These are phyloP conservation scores for Sebastolobus alascanus DNA, from an alignment of 2,797 vertebrate genomes.

Conservation along the genomic window DNA sequence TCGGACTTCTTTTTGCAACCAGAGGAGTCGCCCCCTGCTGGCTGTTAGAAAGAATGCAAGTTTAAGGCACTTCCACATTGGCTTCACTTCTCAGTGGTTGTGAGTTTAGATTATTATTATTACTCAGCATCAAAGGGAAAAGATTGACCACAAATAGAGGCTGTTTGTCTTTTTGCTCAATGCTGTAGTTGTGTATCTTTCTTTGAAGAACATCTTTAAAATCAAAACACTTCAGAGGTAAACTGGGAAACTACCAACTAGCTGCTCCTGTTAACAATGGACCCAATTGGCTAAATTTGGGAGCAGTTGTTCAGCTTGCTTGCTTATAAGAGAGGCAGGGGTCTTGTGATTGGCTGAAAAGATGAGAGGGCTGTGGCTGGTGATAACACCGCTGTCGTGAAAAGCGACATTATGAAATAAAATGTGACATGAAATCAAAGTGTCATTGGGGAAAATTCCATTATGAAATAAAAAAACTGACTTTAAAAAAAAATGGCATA, in stretches of 20 bases:
- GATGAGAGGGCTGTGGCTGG: not conserved
- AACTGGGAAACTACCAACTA: not conserved
- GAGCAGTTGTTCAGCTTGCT: not conserved
- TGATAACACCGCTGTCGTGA: not conserved
- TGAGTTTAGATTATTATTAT: not conserved
- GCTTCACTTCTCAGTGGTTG: too few relatives aligned
- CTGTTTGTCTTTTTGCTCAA: not conserved
- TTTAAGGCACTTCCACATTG: too few relatives aligned
- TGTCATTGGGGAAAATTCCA: not conserved
- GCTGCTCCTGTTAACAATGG: not conserved
- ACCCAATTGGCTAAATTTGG: not conserved
- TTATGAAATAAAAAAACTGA: not conserved
- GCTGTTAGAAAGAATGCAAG: too few relatives aligned
- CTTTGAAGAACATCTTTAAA: not conserved
- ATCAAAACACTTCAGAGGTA: not conserved
- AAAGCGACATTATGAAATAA: not conserved
- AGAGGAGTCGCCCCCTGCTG: too few relatives aligned
- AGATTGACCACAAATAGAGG: not conserved
- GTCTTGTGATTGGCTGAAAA: not conserved
- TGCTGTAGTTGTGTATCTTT: not conserved
- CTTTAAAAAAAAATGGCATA: not conserved
- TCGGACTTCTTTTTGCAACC: too few relatives aligned
- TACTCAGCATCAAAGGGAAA: not conserved
- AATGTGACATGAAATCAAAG: not conserved
- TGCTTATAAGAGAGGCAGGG: not conserved